phyloP scores from a whole-genome alignment of 1,140 invertebrate species.

The Carposina sasakii region DNA sequence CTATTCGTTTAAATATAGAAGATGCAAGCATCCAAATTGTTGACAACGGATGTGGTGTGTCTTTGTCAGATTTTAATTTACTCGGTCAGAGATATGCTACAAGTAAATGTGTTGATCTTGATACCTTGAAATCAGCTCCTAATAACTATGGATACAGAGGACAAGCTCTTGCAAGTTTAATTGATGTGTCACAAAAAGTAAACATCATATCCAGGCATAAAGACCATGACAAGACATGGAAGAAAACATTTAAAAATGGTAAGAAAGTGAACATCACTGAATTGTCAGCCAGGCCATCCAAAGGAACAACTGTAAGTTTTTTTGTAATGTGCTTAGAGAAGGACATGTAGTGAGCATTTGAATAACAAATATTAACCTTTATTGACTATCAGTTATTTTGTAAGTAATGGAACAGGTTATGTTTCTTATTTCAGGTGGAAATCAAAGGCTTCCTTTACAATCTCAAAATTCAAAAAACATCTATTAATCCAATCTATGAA shows the following conservation, averaged over 20 bases:
- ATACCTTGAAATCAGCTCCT: conserved; percentile 67
- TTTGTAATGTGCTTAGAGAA: not conserved
- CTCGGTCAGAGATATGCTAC: conserved; percentile 76
- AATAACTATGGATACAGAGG: conserved; percentile 76
- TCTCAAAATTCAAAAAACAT: conserved; percentile 75
- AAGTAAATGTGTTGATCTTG: conserved; percentile 74
- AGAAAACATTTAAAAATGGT: conserved; percentile 52
- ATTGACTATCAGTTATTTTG: not conserved
- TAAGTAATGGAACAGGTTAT: conserved; percentile 4
- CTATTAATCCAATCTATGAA: conserved; percentile 70
- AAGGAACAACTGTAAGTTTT: conserved; percentile 74
- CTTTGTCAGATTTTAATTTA: conserved; percentile 63
- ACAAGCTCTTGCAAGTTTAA: conserved; percentile 77
- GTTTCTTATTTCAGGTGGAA: conserved; percentile 60
- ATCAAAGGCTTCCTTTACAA: conserved; percentile 77
- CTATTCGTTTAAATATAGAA: conserved; percentile 74
- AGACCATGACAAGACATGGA: conserved; percentile 58
- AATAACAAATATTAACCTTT: not conserved
- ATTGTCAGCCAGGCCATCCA: conserved; percentile 62
- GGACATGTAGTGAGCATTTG: not conserved
- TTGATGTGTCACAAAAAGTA: conserved; percentile 70
- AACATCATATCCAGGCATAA: conserved; percentile 72
- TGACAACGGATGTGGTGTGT: conserved; percentile 78
- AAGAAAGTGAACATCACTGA: conserved; percentile 37
- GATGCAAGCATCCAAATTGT: conserved; percentile 77